A percentile compares a stretch with the other conserved stretches of the same genome.
These are phyloP conservation scores for Monodelphis domestica DNA, from an alignment of 2,797 vertebrate genomes.

Conservation along the genomic window DNA sequence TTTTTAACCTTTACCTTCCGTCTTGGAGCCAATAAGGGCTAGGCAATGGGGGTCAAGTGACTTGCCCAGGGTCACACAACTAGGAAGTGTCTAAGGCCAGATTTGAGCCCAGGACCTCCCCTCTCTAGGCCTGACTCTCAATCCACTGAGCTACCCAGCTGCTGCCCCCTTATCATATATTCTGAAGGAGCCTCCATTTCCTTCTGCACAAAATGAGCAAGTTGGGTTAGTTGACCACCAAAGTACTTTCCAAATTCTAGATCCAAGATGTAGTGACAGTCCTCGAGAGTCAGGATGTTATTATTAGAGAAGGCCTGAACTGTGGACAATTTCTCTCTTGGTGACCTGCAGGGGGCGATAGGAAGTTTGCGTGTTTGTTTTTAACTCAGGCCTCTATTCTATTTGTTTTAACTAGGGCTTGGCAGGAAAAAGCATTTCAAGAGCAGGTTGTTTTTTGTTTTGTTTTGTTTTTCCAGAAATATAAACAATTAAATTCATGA, in stretches of 20 bases:
- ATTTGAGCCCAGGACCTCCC: too few relatives aligned
- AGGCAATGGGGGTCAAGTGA: too few relatives aligned
- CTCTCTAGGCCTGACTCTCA: too few relatives aligned
- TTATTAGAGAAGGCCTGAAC: background rate
- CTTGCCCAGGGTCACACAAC: too few relatives aligned
- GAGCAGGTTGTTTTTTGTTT: too few relatives aligned
- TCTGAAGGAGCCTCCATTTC: background rate
- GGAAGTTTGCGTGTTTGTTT: background rate
- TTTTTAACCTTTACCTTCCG: too few relatives aligned
- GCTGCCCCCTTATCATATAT: too few relatives aligned
- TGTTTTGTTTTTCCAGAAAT: constrained; percentile 48
- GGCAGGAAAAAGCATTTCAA: constrained; percentile 26
- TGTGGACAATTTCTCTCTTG: too few relatives aligned
- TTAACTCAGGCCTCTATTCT: background rate
- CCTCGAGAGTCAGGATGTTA: background rate
- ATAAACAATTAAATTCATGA: constrained; percentile 4
- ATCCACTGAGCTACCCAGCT: too few relatives aligned
- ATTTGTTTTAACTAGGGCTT: background rate
- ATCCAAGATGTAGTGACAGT: background rate
- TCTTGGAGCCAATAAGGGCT: too few relatives aligned
- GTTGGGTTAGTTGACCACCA: background rate
- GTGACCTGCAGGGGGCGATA: background rate
- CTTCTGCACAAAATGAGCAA: background rate
- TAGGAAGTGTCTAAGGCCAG: too few relatives aligned
- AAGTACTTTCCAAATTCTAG: background rate